These are phyloP conservation scores for Argentina silus DNA, from an alignment of 2,797 vertebrate species.

Conservation along the genomic window DNA sequence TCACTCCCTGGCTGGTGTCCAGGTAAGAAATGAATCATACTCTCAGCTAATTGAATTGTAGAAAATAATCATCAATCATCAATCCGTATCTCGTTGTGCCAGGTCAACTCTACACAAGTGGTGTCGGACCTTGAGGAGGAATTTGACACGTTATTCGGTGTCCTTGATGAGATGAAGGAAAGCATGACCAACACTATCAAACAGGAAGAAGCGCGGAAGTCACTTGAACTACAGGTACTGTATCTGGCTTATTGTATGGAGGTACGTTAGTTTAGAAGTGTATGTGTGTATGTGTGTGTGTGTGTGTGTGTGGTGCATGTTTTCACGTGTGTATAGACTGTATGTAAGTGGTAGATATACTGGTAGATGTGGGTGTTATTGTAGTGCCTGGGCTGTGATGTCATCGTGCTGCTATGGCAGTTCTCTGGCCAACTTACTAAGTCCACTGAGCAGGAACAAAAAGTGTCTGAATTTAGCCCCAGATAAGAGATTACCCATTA, in stretches of 20 bases:
- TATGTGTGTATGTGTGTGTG: slow-evolving; percentile 1
- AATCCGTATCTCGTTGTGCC: slow-evolving; percentile 20
- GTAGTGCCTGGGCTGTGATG: slow-evolving; percentile 34
- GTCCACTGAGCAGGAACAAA: slow-evolving; percentile 57
- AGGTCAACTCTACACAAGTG: slow-evolving; percentile 86
- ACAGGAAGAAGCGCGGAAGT: slow-evolving; percentile 81
- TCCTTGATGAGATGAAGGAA: slow-evolving; percentile 84
- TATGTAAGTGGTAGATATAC: slow-evolving; percentile 4
- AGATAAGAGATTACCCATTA: slow-evolving; percentile 48
- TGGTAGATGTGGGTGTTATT: background rate
- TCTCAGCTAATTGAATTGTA: background rate
- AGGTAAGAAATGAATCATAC: slow-evolving; percentile 75
- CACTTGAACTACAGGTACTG: slow-evolving; percentile 80
- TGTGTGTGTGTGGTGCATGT: slow-evolving; percentile 7
- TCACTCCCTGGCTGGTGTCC: slow-evolving; percentile 81
- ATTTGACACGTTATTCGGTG: slow-evolving; percentile 84
- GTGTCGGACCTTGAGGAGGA: slow-evolving; percentile 89
- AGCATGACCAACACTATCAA: slow-evolving; percentile 83
- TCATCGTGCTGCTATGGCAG: slow-evolving; percentile 52
- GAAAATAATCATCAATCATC: background rate
- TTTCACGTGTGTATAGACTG: background rate
- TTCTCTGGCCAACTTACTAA: slow-evolving; percentile 41
- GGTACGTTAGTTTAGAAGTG: background rate
- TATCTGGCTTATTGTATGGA: background rate
- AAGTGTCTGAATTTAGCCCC: slow-evolving; percentile 40